These are phyloP conservation scores for Microtus oregoni DNA, from an alignment of 2,113 vertebrate genomes.

Conservation along the genomic window DNA sequence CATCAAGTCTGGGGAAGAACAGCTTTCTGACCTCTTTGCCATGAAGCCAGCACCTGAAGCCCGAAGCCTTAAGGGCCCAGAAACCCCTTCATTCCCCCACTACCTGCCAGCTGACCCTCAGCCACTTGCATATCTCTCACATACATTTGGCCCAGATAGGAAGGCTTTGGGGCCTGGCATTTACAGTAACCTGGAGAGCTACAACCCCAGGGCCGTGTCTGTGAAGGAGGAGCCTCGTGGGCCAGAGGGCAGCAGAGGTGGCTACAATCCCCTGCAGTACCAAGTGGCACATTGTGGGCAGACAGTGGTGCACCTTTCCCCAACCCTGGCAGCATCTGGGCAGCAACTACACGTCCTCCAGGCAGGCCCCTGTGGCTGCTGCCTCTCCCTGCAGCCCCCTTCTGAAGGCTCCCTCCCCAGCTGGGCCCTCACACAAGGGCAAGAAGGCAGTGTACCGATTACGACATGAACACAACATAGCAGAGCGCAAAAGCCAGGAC, in stretches of 20 bases:
- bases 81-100: slow-evolving; percentile 78
- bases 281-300: slow-evolving; percentile 84
- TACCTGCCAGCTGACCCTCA: slow-evolving; percentile 81
- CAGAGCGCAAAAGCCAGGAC: slow-evolving; percentile 94
- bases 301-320: slow-evolving; percentile 81
- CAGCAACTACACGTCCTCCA: slow-evolving; percentile 84
- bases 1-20: slow-evolving; percentile 85
- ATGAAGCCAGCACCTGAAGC: slow-evolving; percentile 76
- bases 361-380: slow-evolving; percentile 86
- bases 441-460: slow-evolving; percentile 91
- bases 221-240: slow-evolving; percentile 86
- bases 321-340: slow-evolving; percentile 65
- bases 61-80: slow-evolving; percentile 75
- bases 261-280: slow-evolving; percentile 84
- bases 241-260: slow-evolving; percentile 70
- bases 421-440: slow-evolving; percentile 79
- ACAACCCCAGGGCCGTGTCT: slow-evolving; percentile 78
- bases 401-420: slow-evolving; percentile 79
- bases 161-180: slow-evolving; percentile 75
- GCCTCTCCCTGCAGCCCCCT: slow-evolving; percentile 80
- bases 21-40: slow-evolving; percentile 84
- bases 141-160: slow-evolving; percentile 82
- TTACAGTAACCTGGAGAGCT: slow-evolving; percentile 79
- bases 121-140: slow-evolving; percentile 77
- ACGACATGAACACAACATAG: slow-evolving; percentile 93